Conservation (phyloP, 2,888 invertebrate genomes). For the Plebejus argus region DNA sequence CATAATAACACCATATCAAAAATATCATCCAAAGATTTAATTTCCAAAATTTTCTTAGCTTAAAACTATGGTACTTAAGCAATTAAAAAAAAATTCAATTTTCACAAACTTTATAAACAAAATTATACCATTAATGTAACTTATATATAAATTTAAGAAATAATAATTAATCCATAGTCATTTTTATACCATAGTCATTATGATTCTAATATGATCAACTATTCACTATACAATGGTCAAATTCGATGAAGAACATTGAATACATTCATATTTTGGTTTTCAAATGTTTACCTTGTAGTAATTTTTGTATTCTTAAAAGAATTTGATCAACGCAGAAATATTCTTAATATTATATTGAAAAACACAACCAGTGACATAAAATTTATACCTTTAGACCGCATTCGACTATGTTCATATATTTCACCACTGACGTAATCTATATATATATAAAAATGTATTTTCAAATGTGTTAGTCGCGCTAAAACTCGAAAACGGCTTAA, state of each 20-base stretch:
- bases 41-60: background rate
- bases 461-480: too few relatives aligned
- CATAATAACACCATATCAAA: slow-evolving; percentile 23
- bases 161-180: background rate
- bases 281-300: background rate
- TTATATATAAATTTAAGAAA: background rate
- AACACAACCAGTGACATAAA: slow-evolving; percentile 29
- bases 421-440: background rate
- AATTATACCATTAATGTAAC: background rate
- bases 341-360: slow-evolving; percentile 5
- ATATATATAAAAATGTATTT: too few relatives aligned
- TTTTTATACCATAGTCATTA: background rate
- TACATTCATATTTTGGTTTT: background rate
- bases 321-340: background rate
- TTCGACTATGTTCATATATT: background rate
- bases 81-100: background rate
- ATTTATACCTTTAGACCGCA: background rate
- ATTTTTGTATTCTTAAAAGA: background rate
- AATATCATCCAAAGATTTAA: slow-evolving; percentile 19
- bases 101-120: background rate
- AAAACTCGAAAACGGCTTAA: too few relatives aligned
- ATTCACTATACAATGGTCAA: background rate
- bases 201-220: background rate
- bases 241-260: background rate
- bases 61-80: background rate